phyloP scores from a whole-genome alignment of 2,797 vertebrate genomes.

The Acanthopagrus latus region DNA sequence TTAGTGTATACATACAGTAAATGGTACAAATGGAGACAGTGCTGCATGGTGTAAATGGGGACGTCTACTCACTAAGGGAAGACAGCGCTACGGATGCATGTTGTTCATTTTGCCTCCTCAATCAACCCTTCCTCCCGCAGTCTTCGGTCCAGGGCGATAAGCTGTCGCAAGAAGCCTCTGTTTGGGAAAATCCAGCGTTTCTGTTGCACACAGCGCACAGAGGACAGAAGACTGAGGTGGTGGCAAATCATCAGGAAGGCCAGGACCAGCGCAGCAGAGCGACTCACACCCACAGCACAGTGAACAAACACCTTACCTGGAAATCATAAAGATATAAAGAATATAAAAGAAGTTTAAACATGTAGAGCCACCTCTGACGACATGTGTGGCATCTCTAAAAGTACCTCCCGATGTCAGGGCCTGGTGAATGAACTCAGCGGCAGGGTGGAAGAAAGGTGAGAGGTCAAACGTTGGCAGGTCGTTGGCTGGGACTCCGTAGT shows the following conservation, averaged over 20 bases:
- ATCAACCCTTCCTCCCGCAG: slow-evolving; percentile 58
- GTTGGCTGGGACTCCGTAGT: slow-evolving; percentile 83
- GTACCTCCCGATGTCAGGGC: slow-evolving; percentile 84
- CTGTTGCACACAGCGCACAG: slow-evolving; percentile 78
- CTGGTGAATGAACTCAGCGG: slow-evolving; percentile 82
- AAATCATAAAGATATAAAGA: slow-evolving; percentile 28
- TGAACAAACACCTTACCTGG: slow-evolving; percentile 85
- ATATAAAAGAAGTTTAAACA: not conserved
- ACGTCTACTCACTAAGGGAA: not conserved
- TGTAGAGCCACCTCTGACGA: not conserved
- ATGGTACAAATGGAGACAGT: slow-evolving; percentile 31
- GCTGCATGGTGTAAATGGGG: slow-evolving; percentile 18
- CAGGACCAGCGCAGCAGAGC: slow-evolving; percentile 85
- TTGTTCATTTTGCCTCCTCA: not conserved
- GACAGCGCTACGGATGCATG: not conserved
- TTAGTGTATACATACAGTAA: slow-evolving; percentile 23
- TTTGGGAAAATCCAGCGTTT: slow-evolving; percentile 94
- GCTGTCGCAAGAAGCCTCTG: slow-evolving; percentile 90
- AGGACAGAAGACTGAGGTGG: slow-evolving; percentile 76
- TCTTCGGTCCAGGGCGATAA: slow-evolving; percentile 85
- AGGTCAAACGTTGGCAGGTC: slow-evolving; percentile 84
- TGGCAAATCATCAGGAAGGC: slow-evolving; percentile 87
- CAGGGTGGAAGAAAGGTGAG: slow-evolving; percentile 80
- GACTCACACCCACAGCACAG: slow-evolving; percentile 87
- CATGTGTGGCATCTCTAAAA: not conserved